Evolutionary conservation across 2,113 vertebrate genomes (phyloP).

Genomic region (Ivindomyrus marchei): DNA sequence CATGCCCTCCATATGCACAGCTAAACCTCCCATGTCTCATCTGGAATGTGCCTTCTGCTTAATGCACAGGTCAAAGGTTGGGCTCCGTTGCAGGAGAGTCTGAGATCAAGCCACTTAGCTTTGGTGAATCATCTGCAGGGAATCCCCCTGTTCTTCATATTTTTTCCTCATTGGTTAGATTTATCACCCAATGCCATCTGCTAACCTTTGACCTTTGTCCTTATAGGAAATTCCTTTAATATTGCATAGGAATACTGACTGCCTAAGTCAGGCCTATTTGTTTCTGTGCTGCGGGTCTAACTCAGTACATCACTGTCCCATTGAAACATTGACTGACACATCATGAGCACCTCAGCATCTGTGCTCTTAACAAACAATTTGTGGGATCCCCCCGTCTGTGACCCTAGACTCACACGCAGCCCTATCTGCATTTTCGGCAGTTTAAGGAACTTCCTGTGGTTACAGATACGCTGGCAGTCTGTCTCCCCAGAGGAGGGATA

Average conservation of each 20-base stretch:
- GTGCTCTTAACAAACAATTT: neutral
- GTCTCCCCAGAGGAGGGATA: slow-evolving; percentile 11
- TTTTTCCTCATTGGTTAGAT: neutral
- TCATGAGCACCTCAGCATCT: neutral
- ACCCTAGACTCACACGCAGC: neutral
- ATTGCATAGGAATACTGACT: neutral
- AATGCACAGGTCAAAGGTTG: neutral
- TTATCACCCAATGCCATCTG: neutral
- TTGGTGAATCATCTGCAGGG: neutral
- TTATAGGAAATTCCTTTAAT: neutral
- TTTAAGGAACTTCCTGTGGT: slow-evolving; percentile 4
- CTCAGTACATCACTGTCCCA: neutral
- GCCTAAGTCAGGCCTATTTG: neutral
- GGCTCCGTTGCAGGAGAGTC: neutral
- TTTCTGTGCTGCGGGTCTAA: neutral
- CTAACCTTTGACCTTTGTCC: neutral
- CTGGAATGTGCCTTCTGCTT: neutral
- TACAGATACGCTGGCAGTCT: neutral
- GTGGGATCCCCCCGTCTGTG: neutral
- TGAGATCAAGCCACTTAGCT: neutral
- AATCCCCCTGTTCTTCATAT: neutral
- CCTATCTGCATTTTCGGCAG: neutral
- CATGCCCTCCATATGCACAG: neutral
- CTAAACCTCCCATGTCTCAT: neutral
- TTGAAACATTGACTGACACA: neutral